These are phyloP conservation scores for Pseudomyrmex cubaensis DNA, from an alignment of 1,140 invertebrate species.

Conservation along the genomic window DNA sequence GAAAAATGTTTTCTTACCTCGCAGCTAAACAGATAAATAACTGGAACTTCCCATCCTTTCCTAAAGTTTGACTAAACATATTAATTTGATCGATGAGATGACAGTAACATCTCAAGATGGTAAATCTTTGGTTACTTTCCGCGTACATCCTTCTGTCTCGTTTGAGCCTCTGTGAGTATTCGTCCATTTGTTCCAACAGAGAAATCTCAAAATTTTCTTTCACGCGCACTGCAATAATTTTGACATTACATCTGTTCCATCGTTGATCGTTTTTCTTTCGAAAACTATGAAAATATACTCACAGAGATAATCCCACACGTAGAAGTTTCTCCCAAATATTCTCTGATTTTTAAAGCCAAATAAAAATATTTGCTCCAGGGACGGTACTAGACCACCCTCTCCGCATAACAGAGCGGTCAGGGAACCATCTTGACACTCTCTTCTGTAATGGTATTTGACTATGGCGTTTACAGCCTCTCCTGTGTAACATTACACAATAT, in stretches of 20 bases:
- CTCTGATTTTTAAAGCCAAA: constrained; percentile 96
- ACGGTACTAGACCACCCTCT: constrained; percentile 96
- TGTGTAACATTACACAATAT: constrained; percentile 76
- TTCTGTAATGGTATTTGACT: constrained; percentile 97
- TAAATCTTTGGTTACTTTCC: constrained; percentile 86
- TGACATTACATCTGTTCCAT: background rate
- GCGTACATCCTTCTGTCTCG: constrained; percentile 79
- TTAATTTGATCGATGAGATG: constrained; percentile 94
- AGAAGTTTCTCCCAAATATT: constrained; percentile 97
- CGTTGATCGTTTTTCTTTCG: background rate
- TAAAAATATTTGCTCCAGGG: constrained; percentile 97
- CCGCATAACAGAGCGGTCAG: constrained; percentile 97
- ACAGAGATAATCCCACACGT: constrained; percentile 99
- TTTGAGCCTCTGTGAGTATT: constrained; percentile 81
- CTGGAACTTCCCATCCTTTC: constrained; percentile 99
- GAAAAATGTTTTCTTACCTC: constrained; percentile 75
- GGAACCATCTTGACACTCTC: constrained; percentile 93
- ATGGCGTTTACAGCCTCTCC: constrained; percentile 98
- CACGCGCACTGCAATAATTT: constrained; percentile 88
- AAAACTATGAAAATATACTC: constrained; percentile 72
- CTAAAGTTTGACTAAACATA: constrained; percentile 92
- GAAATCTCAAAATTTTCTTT: constrained; percentile 94
- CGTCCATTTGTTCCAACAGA: constrained; percentile 87
- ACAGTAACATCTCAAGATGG: constrained; percentile 91
- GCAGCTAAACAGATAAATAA: constrained; percentile 94